These are phyloP conservation scores for Brassicogethes aeneus DNA, from an alignment of 2,888 invertebrate genomes.

Conservation along the genomic window DNA sequence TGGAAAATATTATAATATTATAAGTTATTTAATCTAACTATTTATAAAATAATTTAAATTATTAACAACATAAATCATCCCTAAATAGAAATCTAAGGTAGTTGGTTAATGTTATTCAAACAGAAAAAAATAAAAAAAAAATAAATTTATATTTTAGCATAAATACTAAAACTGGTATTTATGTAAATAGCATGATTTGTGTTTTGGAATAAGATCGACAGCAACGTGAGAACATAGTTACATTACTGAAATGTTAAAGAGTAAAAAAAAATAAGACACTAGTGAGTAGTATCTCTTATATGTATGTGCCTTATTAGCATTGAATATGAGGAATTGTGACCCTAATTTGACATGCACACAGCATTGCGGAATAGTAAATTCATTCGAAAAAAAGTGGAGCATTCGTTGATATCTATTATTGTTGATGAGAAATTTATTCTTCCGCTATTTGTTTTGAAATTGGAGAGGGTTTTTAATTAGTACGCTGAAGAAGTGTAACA, in stretches of 20 bases:
- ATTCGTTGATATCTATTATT: slow-evolving; percentile 20
- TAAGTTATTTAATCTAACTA: no score
- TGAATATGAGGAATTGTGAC: slow-evolving; percentile 29
- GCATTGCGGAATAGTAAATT: slow-evolving; percentile 18
- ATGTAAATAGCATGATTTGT: no score
- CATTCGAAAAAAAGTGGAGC: slow-evolving; percentile 21
- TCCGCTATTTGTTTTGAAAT: slow-evolving; percentile 23
- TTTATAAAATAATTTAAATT: no score
- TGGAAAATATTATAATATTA: no score
- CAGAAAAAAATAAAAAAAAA: no score
- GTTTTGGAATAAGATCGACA: no score
- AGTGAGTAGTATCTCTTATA: neutral
- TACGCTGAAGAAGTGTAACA: neutral
- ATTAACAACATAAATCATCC: no score
- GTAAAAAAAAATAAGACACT: neutral
- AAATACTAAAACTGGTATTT: no score
- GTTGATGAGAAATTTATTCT: slow-evolving; percentile 21
- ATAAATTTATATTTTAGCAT: no score
- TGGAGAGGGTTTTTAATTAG: slow-evolving; percentile 16
- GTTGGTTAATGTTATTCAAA: no score
- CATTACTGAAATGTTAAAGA: neutral
- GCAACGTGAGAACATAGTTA: neutral
- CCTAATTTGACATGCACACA: slow-evolving; percentile 26
- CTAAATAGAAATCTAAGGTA: no score
- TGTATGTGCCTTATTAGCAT: slow-evolving; percentile 24